Conservation (phyloP, 1,140 invertebrate species). For the Neotoxoptera formosana region DNA sequence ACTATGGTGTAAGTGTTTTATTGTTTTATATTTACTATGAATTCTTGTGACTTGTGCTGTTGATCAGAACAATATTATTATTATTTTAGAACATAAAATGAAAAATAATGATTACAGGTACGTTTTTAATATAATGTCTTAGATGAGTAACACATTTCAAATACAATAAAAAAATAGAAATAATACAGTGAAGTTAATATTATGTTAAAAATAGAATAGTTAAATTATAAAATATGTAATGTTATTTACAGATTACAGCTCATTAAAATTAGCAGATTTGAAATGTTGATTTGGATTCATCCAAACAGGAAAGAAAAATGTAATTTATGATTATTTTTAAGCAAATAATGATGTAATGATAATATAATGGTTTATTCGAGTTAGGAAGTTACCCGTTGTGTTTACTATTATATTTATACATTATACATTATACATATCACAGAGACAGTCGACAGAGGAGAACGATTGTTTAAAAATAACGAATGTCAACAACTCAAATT, state of each 20-base stretch:
- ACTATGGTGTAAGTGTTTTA: no score
- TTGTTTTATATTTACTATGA: no score
- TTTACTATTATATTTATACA: not conserved
- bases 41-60: no score
- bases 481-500: not conserved
- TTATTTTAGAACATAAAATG: no score
- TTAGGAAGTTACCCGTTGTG: not conserved
- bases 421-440: not conserved
- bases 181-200: no score
- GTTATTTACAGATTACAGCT: not conserved
- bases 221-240: no score
- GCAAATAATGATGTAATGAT: not conserved
- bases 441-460: not conserved
- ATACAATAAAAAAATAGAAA: no score
- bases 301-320: not conserved
- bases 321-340: not conserved
- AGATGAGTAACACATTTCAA: no score
- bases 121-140: no score
- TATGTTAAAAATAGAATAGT: no score
- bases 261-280: not conserved
- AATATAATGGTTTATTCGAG: not conserved
- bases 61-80: no score
- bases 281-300: not conserved
- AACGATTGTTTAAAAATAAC: conserved; percentile 37
- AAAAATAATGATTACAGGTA: no score